Percentiles rank a stretch among this genome's conserved stretches.
Evolutionary conservation across 2,888 invertebrate genomes (phyloP).

Genomic region (Holacanthella duospinosa): DNA sequence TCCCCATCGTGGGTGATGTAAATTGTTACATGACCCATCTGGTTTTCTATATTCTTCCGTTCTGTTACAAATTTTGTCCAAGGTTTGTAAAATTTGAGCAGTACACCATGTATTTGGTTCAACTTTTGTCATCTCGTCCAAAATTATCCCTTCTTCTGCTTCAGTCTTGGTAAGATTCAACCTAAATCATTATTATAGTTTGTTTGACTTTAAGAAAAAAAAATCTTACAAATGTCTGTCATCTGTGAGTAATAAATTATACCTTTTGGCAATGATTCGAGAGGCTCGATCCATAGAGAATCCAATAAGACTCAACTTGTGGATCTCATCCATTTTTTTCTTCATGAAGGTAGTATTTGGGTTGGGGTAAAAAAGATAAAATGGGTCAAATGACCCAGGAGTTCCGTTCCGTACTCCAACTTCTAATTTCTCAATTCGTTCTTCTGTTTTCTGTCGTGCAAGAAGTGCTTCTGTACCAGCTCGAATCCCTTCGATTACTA

Average conservation of each 20-base stretch:
- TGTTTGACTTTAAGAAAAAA: too few species aligned
- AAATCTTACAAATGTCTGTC: too few species aligned
- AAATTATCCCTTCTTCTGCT: slow-evolving; percentile 5
- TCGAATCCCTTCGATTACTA: neutral
- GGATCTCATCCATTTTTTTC: neutral
- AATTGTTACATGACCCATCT: slow-evolving; percentile 79
- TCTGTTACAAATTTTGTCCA: slow-evolving; percentile 49
- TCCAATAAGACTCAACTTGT: neutral
- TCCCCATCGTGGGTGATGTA: slow-evolving; percentile 73
- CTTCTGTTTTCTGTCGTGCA: neutral
- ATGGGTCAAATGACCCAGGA: neutral
- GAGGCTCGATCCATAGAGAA: neutral
- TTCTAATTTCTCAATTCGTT: neutral
- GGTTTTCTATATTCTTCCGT: slow-evolving; percentile 62
- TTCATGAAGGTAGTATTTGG: neutral
- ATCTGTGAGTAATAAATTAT: neutral
- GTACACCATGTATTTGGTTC: slow-evolving; percentile 11
- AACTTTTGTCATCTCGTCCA: slow-evolving; percentile 3
- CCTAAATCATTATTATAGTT: slow-evolving; percentile 6
- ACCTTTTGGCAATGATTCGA: neutral
- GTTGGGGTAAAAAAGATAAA: neutral
- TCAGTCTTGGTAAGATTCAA: slow-evolving; percentile 14
- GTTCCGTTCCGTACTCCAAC: neutral
- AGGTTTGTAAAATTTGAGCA: neutral
- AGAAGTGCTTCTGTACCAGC: neutral